Base-by-base conservation (phyloP, 2,888 invertebrate genomes). In the Dryobota labecula region DNA sequence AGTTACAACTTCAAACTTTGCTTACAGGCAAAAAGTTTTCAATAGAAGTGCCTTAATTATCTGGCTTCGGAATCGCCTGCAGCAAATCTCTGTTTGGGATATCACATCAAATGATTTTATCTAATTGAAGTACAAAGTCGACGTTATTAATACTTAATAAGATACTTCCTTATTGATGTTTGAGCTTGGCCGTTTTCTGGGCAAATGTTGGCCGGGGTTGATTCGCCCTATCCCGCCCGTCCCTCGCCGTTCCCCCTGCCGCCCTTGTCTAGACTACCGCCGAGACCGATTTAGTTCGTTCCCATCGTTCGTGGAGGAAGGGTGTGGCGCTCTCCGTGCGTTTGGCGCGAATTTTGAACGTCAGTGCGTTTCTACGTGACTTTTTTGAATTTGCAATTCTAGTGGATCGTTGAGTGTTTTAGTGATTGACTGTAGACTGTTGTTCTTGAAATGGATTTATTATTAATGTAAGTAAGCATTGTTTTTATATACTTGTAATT, bases 221-320 rank as follows among this genome's bases (percentile, higher is more conserved):
- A 88, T 91, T 91, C 84, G 87, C 90, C 90, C 89, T 77, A 73
- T 74, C 87, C 88, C 82, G 82, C 87, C 81, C 78, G n/a, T 86
- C 82, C 85, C 70, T 71, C 72, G 64, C 75, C 69, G 70, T 84
- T 84, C 70, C 83, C 83, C 80, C 80, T 54, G 82, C 86, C 87
- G 86, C 88, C 91, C 91, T 90, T 90, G 95, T 94, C 94, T 95
- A 94, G 95, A 94, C 95, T 89, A 84, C 78, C 86, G 84, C 81
- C 85, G 90, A 89, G 89, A 89, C 89, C 84, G 78, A 83, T 87
- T 89, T 88, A 95, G 95, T 95, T 90, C 89, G 84, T 88, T 87
- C 87, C 84, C 80, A 88, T 83, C 90, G 76, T 79, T 87, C 83
- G 90, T 13, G 57, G 77, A 88, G 88, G 88, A 71, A 89, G 90